Evolutionary conservation across 35 echinoderm and acorn worm species (phyloP).

Genomic region (Ophiothrix spiculata): DNA sequence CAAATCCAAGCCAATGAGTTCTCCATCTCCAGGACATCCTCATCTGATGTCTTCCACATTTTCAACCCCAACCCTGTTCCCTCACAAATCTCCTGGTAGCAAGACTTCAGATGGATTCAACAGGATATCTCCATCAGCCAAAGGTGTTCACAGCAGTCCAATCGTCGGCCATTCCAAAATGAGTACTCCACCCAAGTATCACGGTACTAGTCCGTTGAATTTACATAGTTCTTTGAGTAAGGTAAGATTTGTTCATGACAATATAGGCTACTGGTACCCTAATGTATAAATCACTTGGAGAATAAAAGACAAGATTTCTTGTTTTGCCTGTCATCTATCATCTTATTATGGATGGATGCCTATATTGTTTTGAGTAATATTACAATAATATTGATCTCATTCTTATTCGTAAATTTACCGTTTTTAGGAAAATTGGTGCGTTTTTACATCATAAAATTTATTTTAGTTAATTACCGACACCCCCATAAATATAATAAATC

Average conservation of each 20-base stretch:
- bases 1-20: background rate
- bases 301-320: too few relatives aligned
- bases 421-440: too few relatives aligned
- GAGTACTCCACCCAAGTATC: background rate
- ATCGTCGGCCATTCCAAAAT: background rate
- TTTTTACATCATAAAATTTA: too few relatives aligned
- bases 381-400: too few relatives aligned
- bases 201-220: background rate
- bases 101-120: background rate
- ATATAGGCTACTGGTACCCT: too few relatives aligned
- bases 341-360: too few relatives aligned
- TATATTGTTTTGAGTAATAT: too few relatives aligned
- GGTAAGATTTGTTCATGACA: background rate
- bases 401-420: too few relatives aligned
- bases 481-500: too few relatives aligned
- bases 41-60: background rate
- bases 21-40: background rate
- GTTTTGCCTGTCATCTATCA: too few relatives aligned
- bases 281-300: too few relatives aligned
- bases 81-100: background rate
- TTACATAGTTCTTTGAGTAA: background rate
- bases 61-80: background rate
- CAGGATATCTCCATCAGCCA: background rate
- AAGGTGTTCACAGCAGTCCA: background rate
- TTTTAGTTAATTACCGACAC: too few relatives aligned